Conservation (phyloP, 1,140 invertebrate genomes). For the Calliphora vicina region DNA sequence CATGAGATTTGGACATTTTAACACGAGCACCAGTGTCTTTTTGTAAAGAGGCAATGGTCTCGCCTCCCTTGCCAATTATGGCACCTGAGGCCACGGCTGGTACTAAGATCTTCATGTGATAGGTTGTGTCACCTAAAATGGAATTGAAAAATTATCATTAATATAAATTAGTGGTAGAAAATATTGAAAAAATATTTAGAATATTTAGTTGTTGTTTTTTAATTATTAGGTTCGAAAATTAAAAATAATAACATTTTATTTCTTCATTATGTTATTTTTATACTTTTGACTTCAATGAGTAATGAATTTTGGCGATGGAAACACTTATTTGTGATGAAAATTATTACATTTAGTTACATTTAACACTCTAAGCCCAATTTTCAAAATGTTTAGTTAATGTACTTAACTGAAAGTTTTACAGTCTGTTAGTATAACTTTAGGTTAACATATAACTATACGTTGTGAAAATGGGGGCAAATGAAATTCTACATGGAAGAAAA, state of each 20-base stretch:
- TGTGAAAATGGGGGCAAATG: too few species aligned
- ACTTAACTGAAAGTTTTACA: too few species aligned
- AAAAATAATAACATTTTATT: slow-evolving; percentile 59
- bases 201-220: slow-evolving; percentile 25
- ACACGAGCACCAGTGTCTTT: slow-evolving; percentile 94
- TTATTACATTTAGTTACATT: too few species aligned
- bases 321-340: too few species aligned
- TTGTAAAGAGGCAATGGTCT: slow-evolving; percentile 96
- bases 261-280: not conserved
- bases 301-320: not conserved
- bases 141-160: slow-evolving; percentile 32
- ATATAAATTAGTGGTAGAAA: slow-evolving; percentile 6
- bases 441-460: too few species aligned
- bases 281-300: not conserved
- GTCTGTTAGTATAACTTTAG: too few species aligned
- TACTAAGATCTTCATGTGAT: slow-evolving; percentile 95
- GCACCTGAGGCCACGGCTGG: slow-evolving; percentile 95
- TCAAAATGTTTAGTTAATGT: too few species aligned
- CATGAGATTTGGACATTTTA: slow-evolving; percentile 98
- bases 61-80: slow-evolving; percentile 97
- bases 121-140: slow-evolving; percentile 74
- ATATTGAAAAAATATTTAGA: not conserved
- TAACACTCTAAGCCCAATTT: too few species aligned
- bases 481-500: too few species aligned
- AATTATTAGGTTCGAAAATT: slow-evolving; percentile 49